Evolutionary conservation across 2,888 invertebrate species (phyloP), one percentile per base, ranked within the genome.

Genomic region (Lithophane socia): DNA sequence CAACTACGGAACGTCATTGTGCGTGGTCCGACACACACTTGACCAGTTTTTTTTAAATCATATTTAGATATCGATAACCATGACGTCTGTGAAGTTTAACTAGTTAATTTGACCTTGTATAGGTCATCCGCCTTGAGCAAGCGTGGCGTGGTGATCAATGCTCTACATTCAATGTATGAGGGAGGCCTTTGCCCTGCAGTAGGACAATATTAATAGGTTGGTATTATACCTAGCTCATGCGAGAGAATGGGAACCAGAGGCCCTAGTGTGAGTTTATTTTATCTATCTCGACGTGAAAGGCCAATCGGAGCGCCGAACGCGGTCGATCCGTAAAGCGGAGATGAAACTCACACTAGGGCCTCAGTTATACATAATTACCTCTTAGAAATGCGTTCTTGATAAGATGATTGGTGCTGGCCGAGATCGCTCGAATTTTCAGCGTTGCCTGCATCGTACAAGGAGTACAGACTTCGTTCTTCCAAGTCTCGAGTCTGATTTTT

Each of bases 401-500:
- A 87, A 5, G 91, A 91, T 66, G 81, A 85, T 37, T 65, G 86
- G 44, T 91, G 90, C 9, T 90, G 91, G 64, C 89, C 90, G 8
- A 81, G 80, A 60, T 87, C 91, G 80, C 94, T 95, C 42, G 81
- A 85, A 80, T 90, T 92, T 60, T 93, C 95, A 49, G 90, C 92
- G 9, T 91, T 92, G 12, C 86, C 61, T 92, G 93, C 0, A 80
- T 96, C 95, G 85, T 93, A 96, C 24, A 96, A 85, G 0, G 96
- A 95, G 74, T 91, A 93, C 9, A 96, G 81, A 75, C 96, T 96
- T 3, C 89, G 89, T 16, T 92, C 93, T 44, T 90, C 86, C 64
- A 91, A 90, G 60, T 91, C 91, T 68, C 88, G 87, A 16, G 79
- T 82, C 3, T 80, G 89, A 9, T 9, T 44, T 73, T 91, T 92